A percentile compares a stretch with the other conserved stretches of the same genome.
These are phyloP conservation scores for Sinella curviseta DNA, from an alignment of 1,140 invertebrate genomes.

Conservation along the genomic window DNA sequence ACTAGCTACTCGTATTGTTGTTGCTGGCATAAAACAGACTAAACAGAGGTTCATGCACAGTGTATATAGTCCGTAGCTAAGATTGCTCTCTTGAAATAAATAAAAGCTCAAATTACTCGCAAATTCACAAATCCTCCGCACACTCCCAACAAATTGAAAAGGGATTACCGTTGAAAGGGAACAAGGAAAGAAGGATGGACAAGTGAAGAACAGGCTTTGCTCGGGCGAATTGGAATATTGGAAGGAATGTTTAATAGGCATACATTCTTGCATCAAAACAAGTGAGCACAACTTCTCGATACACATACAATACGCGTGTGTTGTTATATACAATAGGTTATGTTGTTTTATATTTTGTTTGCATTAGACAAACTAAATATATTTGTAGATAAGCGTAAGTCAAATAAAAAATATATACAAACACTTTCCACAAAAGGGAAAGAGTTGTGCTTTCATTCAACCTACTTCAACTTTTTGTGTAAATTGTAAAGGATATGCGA, in stretches of 20 bases:
- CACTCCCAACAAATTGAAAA: conserved; percentile 27
- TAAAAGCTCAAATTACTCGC: conserved; percentile 22
- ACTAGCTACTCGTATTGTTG: no score
- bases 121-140: conserved; percentile 26
- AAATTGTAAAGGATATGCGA: neutral
- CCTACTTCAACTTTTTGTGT: neutral
- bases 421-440: neutral
- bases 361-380: neutral
- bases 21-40: no score
- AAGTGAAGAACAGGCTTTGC: conserved; percentile 5
- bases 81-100: conserved; percentile 19
- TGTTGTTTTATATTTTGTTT: neutral
- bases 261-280: no score
- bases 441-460: neutral
- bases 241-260: neutral
- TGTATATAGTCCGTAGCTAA: no score
- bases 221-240: neutral
- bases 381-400: neutral
- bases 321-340: no score
- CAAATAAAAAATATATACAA: no score
- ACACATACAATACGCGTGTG: no score
- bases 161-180: conserved; percentile 11
- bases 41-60: no score
- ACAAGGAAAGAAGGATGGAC: conserved; percentile 7
- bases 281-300: no score